Percentiles rank a stretch among this genome's conserved stretches.
phyloP scores from a whole-genome alignment of 2,113 vertebrate species.

The Indri indri region DNA sequence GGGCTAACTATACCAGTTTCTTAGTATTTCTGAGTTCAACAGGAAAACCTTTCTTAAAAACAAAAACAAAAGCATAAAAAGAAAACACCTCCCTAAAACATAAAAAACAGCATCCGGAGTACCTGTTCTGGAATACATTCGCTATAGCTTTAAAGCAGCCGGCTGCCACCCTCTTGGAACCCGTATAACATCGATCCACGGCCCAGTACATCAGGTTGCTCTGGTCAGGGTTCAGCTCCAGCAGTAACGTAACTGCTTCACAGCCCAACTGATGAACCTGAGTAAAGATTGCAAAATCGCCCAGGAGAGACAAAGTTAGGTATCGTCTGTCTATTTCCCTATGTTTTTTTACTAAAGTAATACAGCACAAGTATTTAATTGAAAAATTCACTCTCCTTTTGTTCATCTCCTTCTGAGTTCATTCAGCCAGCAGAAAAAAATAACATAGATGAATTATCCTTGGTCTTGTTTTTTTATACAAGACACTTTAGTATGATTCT shows the following conservation, averaged over 20 bases:
- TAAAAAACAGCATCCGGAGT: neutral
- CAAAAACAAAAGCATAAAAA: too few species aligned
- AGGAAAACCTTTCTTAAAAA: neutral
- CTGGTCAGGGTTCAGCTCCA: constrained; percentile 99
- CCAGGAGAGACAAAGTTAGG: neutral
- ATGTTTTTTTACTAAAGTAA: neutral
- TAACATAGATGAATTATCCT: neutral
- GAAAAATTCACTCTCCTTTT: neutral
- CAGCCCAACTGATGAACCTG: constrained; percentile 98
- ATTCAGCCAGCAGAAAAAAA: neutral
- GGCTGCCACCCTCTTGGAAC: constrained; percentile 93
- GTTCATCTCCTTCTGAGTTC: neutral
- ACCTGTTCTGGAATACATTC: constrained; percentile 98
- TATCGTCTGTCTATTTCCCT: neutral
- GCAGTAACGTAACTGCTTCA: constrained; percentile 95
- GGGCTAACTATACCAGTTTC: neutral
- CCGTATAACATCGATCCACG: constrained; percentile 98
- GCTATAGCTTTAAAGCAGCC: constrained; percentile 98
- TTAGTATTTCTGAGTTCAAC: neutral
- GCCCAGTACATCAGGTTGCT: constrained; percentile 99
- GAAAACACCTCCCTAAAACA: too few species aligned
- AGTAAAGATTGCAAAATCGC: neutral
- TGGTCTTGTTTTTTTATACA: neutral
- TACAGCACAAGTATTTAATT: neutral
- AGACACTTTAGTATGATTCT: neutral